These are phyloP conservation scores for Centropristis striata DNA, from an alignment of 2,113 vertebrate genomes.

Conservation along the genomic window DNA sequence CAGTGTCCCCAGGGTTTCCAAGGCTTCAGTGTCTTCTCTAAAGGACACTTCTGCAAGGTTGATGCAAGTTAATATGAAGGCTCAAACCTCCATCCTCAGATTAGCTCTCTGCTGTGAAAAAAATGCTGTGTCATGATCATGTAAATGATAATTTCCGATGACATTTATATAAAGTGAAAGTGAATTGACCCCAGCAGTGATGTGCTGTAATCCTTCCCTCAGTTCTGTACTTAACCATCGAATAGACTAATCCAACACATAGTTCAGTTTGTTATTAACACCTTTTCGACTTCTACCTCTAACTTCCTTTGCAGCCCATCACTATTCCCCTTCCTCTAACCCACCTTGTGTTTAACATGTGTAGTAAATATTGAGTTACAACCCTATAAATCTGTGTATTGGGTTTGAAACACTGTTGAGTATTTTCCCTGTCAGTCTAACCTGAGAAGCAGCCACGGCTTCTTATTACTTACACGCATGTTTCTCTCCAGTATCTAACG, in stretches of 20 bases:
- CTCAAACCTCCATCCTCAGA: slow-evolving; percentile 17
- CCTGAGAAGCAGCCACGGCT: slow-evolving; percentile 40
- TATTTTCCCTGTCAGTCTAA: slow-evolving; percentile 43
- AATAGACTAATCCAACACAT: slow-evolving; percentile 44
- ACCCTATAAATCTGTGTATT: slow-evolving; percentile 29
- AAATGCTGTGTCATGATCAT: slow-evolving; percentile 41
- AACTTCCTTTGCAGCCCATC: slow-evolving; percentile 22
- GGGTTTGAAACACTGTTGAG: slow-evolving; percentile 27
- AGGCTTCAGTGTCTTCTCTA: slow-evolving; percentile 17
- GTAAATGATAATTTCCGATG: slow-evolving; percentile 48
- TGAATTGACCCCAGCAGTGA: slow-evolving; percentile 55
- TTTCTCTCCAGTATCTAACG: slow-evolving; percentile 75
- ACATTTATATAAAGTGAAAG: slow-evolving; percentile 59
- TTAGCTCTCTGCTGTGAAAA: slow-evolving; percentile 15
- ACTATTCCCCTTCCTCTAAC: slow-evolving; percentile 14
- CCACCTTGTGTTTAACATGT: slow-evolving; percentile 21
- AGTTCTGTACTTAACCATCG: slow-evolving; percentile 13
- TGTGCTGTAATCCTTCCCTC: slow-evolving; percentile 25
- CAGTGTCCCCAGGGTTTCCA: not conserved
- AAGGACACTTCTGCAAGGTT: slow-evolving; percentile 22
- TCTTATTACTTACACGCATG: slow-evolving; percentile 70
- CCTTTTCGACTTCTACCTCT: slow-evolving; percentile 6
- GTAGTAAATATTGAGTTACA: slow-evolving; percentile 35
- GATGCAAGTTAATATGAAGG: slow-evolving; percentile 9
- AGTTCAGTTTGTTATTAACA: slow-evolving; percentile 30